Base-by-base conservation (phyloP, 1,140 invertebrate genomes). In the Drosophila gunungcola region DNA sequence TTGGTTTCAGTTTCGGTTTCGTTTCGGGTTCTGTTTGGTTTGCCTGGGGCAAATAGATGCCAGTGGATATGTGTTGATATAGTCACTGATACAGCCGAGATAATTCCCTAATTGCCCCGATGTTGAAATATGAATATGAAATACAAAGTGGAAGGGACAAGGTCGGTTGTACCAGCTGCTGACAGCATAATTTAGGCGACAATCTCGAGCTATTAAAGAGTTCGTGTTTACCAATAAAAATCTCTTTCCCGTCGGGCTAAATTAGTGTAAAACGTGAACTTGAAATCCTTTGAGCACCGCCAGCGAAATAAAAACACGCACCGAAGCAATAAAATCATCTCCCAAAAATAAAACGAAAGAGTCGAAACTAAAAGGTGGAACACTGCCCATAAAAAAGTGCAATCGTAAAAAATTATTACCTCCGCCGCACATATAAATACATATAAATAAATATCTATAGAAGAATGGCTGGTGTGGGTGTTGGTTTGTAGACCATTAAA, bases 221-320 rank as follows among this genome's bases (percentile, higher is more conserved):
- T 88, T 78, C 57, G 67, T 58, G 75, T 83, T 73, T 69, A 80
- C 60, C 73, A 58, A 60, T 76, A 78, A 82, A 84, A 75, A 58
- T 52, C 27, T 36, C 16, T 39, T 43, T 25, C 13, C 55, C 42
- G 32, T 45, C 27, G 65, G 45, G 46, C 62, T n/a, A 86, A 88
- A 86, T 86, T 86, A 78, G 80, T 89, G 80, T 73, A 82, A 57
- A 54, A 78, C 75, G 80, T 89, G 84, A 88, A 88, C 84, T 88
- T 88, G 84, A 84, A 88, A 88, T 88, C 84, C 84, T 88, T 88
- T 88, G 84, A 88, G 84, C 84, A 81, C 84, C 76, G 76, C 49
- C 88, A 73, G 65, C 64, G 60, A 89, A 89, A 88, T 84, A 88
- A 88, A 88, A 88, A 88, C 84, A 88, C 84, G 84, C 84, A 89